Percentiles rank a stretch among this genome's conserved stretches.
Conservation (phyloP, 2,888 invertebrate species). For the Cephus spinipes region DNA sequence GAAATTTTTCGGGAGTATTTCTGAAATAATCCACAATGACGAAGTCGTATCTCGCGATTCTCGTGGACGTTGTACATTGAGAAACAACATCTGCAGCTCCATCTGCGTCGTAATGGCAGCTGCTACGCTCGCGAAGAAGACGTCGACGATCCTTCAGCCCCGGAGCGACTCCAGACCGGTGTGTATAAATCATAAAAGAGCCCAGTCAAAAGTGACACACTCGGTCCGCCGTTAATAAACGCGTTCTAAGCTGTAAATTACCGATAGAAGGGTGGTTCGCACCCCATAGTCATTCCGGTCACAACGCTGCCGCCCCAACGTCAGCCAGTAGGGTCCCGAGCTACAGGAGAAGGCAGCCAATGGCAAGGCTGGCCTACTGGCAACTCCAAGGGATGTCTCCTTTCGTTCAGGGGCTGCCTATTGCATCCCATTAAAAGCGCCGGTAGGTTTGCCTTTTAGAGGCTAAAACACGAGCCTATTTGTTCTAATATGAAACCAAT, state of each 20-base stretch:
- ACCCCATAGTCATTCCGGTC: slow-evolving; percentile 25
- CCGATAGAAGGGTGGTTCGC: slow-evolving; percentile 28
- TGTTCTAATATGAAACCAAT: slow-evolving; percentile 60
- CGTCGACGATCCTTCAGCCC: not conserved
- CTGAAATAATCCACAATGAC: not conserved
- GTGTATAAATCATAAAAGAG: slow-evolving; percentile 26
- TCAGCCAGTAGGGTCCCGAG: slow-evolving; percentile 3
- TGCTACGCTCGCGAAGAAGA: slow-evolving; percentile 24
- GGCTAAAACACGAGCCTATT: slow-evolving; percentile 48
- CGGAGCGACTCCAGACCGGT: not conserved
- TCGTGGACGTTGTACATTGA: slow-evolving; percentile 14
- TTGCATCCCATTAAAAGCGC: slow-evolving; percentile 37
- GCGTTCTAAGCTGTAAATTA: slow-evolving; percentile 45
- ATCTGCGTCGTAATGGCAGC: slow-evolving; percentile 51
- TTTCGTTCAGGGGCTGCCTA: slow-evolving; percentile 21
- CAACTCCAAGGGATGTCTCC: slow-evolving; percentile 6
- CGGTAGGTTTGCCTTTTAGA: slow-evolving; percentile 38
- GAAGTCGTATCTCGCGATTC: not conserved
- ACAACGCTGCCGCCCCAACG: not conserved
- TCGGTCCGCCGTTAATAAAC: slow-evolving; percentile 57
- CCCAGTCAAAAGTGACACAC: slow-evolving; percentile 56
- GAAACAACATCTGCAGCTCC: slow-evolving; percentile 53
- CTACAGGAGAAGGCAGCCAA: slow-evolving; percentile 9
- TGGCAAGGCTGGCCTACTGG: not conserved
- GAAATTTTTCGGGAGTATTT: fast-evolving